Conservation (phyloP, 2,113 vertebrate species). For the Parus major region DNA sequence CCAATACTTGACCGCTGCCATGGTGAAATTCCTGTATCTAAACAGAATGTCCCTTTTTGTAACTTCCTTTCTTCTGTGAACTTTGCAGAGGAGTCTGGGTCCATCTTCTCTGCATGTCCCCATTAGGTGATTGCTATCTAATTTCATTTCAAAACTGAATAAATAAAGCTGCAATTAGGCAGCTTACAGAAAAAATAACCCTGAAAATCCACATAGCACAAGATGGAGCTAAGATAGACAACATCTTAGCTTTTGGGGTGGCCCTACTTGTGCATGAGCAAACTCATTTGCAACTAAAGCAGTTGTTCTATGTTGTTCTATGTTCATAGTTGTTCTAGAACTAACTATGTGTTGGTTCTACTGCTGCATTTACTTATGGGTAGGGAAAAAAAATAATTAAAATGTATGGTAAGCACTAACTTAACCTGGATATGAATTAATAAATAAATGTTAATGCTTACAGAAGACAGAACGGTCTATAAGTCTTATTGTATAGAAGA, state of each 20-base stretch:
- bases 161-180: background rate
- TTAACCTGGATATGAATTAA: background rate
- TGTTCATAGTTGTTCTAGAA: no score
- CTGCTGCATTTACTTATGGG: rapidly evolving
- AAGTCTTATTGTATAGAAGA: background rate
- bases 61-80: background rate
- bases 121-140: background rate
- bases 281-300: background rate
- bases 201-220: background rate
- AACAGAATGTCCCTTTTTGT: background rate
- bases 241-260: background rate
- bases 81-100: background rate
- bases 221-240: background rate
- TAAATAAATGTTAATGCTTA: background rate
- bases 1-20: background rate
- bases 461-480: background rate
- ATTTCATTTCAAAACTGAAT: background rate
- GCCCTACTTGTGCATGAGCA: background rate
- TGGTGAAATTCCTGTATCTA: background rate
- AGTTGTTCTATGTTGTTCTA: no score
- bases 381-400: background rate
- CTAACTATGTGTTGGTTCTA: background rate
- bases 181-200: background rate
- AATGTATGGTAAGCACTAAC: background rate
- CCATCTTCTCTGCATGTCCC: background rate